These are phyloP conservation scores for Phania funesta DNA, from an alignment of 2,888 invertebrate genomes.

Conservation along the genomic window DNA sequence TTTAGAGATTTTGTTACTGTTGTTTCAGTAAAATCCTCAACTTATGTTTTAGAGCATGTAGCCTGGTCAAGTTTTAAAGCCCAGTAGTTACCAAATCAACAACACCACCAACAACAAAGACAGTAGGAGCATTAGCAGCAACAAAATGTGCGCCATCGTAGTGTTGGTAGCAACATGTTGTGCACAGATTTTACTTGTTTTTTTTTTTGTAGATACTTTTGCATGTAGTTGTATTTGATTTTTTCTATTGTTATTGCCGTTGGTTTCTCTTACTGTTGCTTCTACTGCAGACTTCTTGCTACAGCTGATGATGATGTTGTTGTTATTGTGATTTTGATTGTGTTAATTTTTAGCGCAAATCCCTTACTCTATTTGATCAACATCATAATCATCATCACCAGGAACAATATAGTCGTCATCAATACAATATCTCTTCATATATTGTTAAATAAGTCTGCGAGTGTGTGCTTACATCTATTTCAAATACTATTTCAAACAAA, in stretches of 20 bases:
- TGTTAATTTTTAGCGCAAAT: slow-evolving; percentile 72
- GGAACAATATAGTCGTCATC: slow-evolving; percentile 29
- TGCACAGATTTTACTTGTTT: slow-evolving; percentile 38
- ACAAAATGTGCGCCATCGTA: not conserved
- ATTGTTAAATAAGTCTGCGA: not conserved
- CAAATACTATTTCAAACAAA: slow-evolving; percentile 8
- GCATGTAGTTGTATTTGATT: slow-evolving; percentile 12
- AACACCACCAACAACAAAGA: slow-evolving; percentile 16
- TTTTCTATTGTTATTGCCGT: not conserved
- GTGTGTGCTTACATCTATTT: not conserved
- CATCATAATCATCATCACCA: slow-evolving; percentile 55
- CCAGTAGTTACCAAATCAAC: slow-evolving; percentile 57
- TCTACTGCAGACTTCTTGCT: slow-evolving; percentile 16
- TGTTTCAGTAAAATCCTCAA: slow-evolving; percentile 67
- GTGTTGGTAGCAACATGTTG: slow-evolving; percentile 49
- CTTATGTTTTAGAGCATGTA: slow-evolving; percentile 67
- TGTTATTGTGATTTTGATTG: slow-evolving; percentile 64
- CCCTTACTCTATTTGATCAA: slow-evolving; percentile 71
- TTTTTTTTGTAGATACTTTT: slow-evolving; percentile 14
- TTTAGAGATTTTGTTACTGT: slow-evolving; percentile 66
- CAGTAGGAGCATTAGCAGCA: not conserved
- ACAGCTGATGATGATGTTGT: slow-evolving; percentile 19
- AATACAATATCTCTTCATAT: slow-evolving; percentile 37
- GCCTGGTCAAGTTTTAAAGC: slow-evolving; percentile 67
- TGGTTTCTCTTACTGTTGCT: slow-evolving; percentile 12